phyloP scores from a whole-genome alignment of 2,797 vertebrate genomes.

The Masticophis lateralis region DNA sequence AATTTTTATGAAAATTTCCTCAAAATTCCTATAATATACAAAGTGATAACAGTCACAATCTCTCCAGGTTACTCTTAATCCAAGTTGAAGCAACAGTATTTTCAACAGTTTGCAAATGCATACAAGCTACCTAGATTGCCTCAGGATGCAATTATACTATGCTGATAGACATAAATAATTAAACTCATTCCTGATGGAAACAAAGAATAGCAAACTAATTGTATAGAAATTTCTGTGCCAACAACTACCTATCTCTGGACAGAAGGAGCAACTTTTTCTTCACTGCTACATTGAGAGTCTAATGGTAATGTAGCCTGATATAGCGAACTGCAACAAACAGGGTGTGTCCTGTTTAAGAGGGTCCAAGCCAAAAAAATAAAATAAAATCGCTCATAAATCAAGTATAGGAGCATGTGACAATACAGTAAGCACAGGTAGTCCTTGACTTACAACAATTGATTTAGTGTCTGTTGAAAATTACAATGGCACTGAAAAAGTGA shows the following conservation, averaged over 20 bases:
- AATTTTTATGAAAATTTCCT: neutral
- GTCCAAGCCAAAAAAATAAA: neutral
- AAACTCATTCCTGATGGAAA: neutral
- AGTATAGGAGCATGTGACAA: neutral
- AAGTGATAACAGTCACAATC: neutral
- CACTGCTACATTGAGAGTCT: neutral
- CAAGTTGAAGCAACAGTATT: neutral
- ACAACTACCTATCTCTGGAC: neutral
- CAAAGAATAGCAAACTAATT: neutral
- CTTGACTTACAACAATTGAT: neutral
- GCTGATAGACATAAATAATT: neutral
- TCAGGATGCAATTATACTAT: neutral
- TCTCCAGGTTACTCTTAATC: neutral
- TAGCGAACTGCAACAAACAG: neutral
- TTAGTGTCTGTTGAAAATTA: neutral
- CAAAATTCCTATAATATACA: too few relatives aligned
- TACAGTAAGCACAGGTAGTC: neutral
- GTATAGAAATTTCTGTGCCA: neutral
- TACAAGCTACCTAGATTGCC: neutral
- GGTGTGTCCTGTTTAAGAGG: neutral
- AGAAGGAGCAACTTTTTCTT: neutral
- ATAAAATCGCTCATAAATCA: neutral
- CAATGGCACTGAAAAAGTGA: neutral
- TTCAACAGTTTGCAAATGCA: neutral
- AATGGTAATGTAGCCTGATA: neutral